Percentiles rank a stretch among this genome's conserved stretches.
These are phyloP conservation scores for Eretmocerus hayati DNA, from an alignment of 2,888 invertebrate genomes.

Conservation along the genomic window DNA sequence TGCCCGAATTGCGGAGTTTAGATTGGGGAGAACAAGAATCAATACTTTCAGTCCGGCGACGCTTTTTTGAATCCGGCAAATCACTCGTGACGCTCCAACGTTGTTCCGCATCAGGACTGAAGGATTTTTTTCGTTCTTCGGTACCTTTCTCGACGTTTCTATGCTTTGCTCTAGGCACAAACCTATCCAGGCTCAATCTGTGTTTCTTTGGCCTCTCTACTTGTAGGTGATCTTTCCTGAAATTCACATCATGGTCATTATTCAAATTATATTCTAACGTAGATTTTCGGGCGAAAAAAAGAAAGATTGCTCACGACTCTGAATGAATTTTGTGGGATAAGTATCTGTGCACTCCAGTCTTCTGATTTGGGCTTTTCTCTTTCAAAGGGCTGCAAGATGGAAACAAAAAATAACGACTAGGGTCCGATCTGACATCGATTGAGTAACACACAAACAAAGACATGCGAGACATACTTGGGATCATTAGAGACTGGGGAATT, in stretches of 20 bases:
- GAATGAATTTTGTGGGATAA: not conserved
- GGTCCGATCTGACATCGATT: slow-evolving; percentile 1
- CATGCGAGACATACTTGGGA: slow-evolving; percentile 52
- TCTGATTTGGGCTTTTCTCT: slow-evolving; percentile 31
- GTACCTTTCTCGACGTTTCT: slow-evolving; percentile 29
- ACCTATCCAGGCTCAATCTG: slow-evolving; percentile 40
- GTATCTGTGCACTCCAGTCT: slow-evolving; percentile 26
- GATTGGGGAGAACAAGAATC: slow-evolving; percentile 27
- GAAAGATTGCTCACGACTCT: not conserved
- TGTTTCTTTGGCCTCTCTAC: slow-evolving; percentile 38
- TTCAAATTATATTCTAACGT: too few relatives aligned
- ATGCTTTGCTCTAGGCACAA: slow-evolving; percentile 37
- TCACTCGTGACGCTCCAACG: slow-evolving; percentile 53
- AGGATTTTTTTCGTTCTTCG: slow-evolving; percentile 28
- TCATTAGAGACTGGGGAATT: slow-evolving; percentile 46
- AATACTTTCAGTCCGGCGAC: slow-evolving; percentile 26
- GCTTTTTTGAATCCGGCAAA: slow-evolving; percentile 36
- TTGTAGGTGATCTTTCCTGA: slow-evolving; percentile 34
- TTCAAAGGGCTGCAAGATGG: slow-evolving; percentile 30
- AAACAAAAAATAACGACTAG: slow-evolving; percentile 11
- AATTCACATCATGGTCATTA: not conserved
- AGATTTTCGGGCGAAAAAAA: too few relatives aligned
- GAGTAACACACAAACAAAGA: slow-evolving; percentile 14
- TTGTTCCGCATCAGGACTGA: slow-evolving; percentile 45
- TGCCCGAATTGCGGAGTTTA: slow-evolving; percentile 26